These are phyloP conservation scores for Agapostemon virescens DNA, from an alignment of 2,888 invertebrate genomes.

Conservation along the genomic window DNA sequence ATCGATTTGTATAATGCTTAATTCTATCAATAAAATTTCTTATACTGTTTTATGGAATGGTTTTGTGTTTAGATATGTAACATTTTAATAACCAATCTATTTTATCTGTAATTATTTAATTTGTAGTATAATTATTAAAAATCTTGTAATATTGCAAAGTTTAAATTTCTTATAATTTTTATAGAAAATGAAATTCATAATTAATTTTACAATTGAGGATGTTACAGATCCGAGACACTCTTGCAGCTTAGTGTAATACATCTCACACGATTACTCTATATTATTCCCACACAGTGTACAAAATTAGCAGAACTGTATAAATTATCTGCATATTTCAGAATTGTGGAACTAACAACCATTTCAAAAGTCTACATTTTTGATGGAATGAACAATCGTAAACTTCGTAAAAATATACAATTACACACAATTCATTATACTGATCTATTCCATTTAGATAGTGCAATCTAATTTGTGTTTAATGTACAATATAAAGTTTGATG, in stretches of 20 bases:
- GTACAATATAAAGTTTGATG: slow-evolving; percentile 23
- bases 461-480: slow-evolving; percentile 31
- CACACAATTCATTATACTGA: slow-evolving; percentile 38
- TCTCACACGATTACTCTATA: slow-evolving; percentile 42
- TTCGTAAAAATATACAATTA: slow-evolving; percentile 49
- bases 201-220: slow-evolving; percentile 27
- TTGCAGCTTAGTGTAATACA: slow-evolving; percentile 40
- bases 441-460: slow-evolving; percentile 30
- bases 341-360: slow-evolving; percentile 37
- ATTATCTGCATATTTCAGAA: slow-evolving; percentile 35
- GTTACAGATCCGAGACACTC: slow-evolving; percentile 47
- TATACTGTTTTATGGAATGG: slow-evolving; percentile 57
- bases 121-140: neutral
- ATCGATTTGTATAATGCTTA: slow-evolving; percentile 54
- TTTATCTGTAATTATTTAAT: slow-evolving; percentile 19
- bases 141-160: neutral
- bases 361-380: slow-evolving; percentile 35
- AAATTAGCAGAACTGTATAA: slow-evolving; percentile 54
- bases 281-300: slow-evolving; percentile 48
- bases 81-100: slow-evolving; percentile 19
- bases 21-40: slow-evolving; percentile 46
- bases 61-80: slow-evolving; percentile 49
- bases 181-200: slow-evolving; percentile 2
- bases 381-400: slow-evolving; percentile 41
- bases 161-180: neutral